Evolutionary conservation across 2,888 invertebrate genomes (phyloP).

Genomic region (Mongoloraphidia duomilia): DNA sequence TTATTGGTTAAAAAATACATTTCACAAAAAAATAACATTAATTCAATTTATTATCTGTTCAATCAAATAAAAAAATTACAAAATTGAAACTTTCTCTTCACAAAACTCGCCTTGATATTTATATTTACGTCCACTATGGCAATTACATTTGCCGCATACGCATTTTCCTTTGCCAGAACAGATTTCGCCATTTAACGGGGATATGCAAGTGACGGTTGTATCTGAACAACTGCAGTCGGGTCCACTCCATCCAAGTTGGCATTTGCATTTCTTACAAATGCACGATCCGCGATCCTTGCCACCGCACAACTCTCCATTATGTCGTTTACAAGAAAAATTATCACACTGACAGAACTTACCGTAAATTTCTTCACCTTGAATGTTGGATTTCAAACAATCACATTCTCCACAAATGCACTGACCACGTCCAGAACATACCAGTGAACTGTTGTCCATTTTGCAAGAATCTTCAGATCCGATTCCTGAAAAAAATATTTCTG

Average conservation of each 20-base stretch:
- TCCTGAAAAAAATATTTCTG: too few species aligned
- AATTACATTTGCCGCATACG: constrained; percentile 80
- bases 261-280: constrained; percentile 76
- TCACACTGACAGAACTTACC: constrained; percentile 90
- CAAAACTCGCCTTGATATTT: too few species aligned
- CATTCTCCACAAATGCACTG: constrained; percentile 71
- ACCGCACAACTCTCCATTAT: constrained; percentile 50
- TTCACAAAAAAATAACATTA: too few species aligned
- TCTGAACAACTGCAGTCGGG: constrained; percentile 71
- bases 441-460: constrained; percentile 40
- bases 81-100: too few species aligned
- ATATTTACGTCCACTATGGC: constrained; percentile 35
- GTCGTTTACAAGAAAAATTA: constrained; percentile 86
- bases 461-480: too few species aligned
- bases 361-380: constrained; percentile 47
- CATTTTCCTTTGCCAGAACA: constrained; percentile 82
- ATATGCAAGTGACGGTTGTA: constrained; percentile 60
- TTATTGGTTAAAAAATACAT: too few species aligned
- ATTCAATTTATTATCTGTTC: too few species aligned
- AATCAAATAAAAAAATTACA: too few species aligned
- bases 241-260: constrained; percentile 67
- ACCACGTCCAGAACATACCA: constrained; percentile 65
- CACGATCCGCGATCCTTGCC: constrained; percentile 65
- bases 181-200: constrained; percentile 46
- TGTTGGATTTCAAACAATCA: constrained; percentile 46